These are phyloP conservation scores for Helicoverpa zea DNA, from an alignment of 1,140 invertebrate genomes.

Conservation along the genomic window DNA sequence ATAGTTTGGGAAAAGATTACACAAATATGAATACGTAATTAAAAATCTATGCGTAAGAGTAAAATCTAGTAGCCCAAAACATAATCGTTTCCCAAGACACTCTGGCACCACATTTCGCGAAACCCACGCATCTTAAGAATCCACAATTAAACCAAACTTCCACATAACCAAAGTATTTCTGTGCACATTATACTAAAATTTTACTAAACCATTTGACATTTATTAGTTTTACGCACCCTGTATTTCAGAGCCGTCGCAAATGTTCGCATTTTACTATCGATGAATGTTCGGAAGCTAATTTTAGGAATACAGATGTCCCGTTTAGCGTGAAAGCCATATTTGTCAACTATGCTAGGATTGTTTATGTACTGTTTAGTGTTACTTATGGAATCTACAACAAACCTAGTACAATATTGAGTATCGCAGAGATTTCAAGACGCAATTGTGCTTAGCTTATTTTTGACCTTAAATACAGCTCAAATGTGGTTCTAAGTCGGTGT, in stretches of 20 bases:
- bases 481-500: no score
- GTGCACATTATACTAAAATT: constrained; percentile 18
- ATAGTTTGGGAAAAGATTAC: no score
- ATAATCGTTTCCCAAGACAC: neutral
- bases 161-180: constrained; percentile 29
- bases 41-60: neutral
- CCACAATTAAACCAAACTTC: constrained; percentile 4
- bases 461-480: no score
- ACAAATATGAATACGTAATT: no score
- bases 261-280: constrained; percentile 67
- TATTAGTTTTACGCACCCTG: constrained; percentile 76
- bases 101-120: constrained; percentile 1
- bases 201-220: constrained; percentile 65
- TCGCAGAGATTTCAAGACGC: no score
- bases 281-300: constrained; percentile 73
- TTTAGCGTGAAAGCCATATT: no score
- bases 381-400: no score
- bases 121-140: neutral
- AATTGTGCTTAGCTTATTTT: no score
- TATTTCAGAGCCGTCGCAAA: constrained; percentile 68
- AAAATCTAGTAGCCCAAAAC: neutral
- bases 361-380: no score
- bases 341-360: neutral
- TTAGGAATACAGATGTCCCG: constrained; percentile 72
- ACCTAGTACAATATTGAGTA: no score